These are phyloP conservation scores for Propsilocerus akamusi DNA, from an alignment of 1,140 invertebrate genomes.

Conservation along the genomic window DNA sequence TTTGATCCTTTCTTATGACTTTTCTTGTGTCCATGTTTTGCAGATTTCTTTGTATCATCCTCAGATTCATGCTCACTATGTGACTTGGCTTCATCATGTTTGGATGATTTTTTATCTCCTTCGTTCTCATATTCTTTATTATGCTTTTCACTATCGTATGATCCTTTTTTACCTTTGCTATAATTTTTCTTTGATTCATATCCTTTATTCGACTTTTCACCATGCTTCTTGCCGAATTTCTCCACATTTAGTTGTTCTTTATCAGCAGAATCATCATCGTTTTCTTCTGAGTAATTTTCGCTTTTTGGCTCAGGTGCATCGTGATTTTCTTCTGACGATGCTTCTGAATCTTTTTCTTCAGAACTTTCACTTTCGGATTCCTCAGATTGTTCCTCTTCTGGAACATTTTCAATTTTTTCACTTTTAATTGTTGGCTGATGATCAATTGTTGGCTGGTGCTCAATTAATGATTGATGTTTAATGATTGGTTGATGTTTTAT, in stretches of 20 bases:
- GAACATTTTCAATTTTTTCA: too few species aligned
- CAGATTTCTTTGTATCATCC: not conserved
- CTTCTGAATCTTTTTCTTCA: not conserved
- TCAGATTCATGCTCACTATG: not conserved
- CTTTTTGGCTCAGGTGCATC: not conserved
- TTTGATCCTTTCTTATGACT: constrained; percentile 45
- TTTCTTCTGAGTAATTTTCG: not conserved
- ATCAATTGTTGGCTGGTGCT: too few species aligned
- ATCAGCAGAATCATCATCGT: not conserved
- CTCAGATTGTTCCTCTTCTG: not conserved
- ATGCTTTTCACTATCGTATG: constrained; percentile 4
- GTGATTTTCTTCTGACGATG: not conserved
- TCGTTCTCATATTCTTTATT: not conserved
- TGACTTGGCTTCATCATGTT: not conserved
- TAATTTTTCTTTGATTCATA: not conserved
- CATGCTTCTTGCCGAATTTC: not conserved
- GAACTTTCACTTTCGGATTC: not conserved
- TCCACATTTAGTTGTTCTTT: not conserved
- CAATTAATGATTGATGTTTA: too few species aligned
- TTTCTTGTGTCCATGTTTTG: not conserved
- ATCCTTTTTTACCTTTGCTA: constrained; percentile 2
- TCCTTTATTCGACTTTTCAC: not conserved
- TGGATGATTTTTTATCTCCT: constrained; percentile 1
- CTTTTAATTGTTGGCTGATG: too few species aligned
- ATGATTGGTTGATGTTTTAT: too few species aligned